Base-by-base conservation (phyloP, 2,888 invertebrate species). In the Ormyrus labotus region DNA sequence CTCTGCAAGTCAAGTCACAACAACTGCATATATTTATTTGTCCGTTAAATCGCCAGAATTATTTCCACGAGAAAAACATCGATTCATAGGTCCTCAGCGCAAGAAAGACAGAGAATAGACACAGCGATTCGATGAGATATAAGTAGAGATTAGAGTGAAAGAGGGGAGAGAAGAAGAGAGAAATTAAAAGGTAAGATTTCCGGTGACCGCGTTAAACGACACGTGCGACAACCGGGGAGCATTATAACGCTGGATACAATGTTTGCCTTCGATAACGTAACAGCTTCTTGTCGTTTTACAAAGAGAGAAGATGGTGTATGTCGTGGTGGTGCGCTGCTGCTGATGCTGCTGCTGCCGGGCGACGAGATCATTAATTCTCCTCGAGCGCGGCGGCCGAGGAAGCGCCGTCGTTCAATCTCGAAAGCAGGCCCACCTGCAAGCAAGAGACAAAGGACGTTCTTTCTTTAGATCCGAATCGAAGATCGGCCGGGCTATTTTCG, bases 331-430 rank as follows among this genome's bases (percentile, higher is more conserved):
- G 47, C 11, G 76, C 50, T 53, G 61, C 5, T 51, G 48, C 8
- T 65, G 74, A 47, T 68, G 68, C 45, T 50, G 34, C 34, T 71
- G 70, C 19, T 19, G 19, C 19, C 19, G 19, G 74, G 48, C 74
- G 51, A 58, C 48, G 51, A 50, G 51, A 60, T 63, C 65, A 75
- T 75, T 80, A 80, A 75, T 80, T 80, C 45, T 75, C 67, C 19
- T 80, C 80, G 50, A 80, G 71, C 47, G 60, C 75, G 9, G 65
- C 60, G 6, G 70, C 64, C 64, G 75, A 70, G 11, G 80, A 65
- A 19, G 60, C 71, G 45, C 11, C 75, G 51, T 48, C 64, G 55
- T 71, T 80, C 71, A 80, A 57, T 75, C 75, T 80, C 71, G 80
- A 67, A 4, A 51, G n/a, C 5, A 55, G 48, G 50, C 67, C 61